Evolutionary conservation across 2,797 vertebrate genomes (phyloP), one percentile per base, ranked within the genome.

Genomic region (Fratercula arctica): DNA sequence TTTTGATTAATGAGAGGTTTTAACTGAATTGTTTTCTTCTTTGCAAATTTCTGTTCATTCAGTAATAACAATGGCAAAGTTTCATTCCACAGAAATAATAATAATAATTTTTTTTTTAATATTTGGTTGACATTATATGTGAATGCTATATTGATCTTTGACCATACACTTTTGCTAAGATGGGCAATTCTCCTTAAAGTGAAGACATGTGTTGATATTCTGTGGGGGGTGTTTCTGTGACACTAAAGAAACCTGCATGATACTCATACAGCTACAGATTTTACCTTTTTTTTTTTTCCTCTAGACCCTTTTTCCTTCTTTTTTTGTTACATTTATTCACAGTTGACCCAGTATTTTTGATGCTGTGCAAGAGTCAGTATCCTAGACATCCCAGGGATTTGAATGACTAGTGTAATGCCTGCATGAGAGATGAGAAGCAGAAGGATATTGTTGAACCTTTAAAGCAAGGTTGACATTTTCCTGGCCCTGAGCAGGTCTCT

Each of bases 391-490:
- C 95, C 67, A 96, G 94, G 96, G 96, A 97, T 97, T 97, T 98
- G 96, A 97, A 98, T 96, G 92, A 93, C 95, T 97, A 45, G 78
- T 95, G 95, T 96, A 97, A 97, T 95, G 89, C 93, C 93, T 97
- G 68, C 94, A 87, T 97, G 95, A 95, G 87, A 97, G 92, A 97
- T 97, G 93, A 97, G 96, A 97, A 97, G 96, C 81, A 96, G 90
- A 95, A 93, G 87, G 93, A 91, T 96, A 96, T 92, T 97, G 91
- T 95, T 96, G 96, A 97, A 97, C 95, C 85, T 97, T 96, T 97
- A 96, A 98, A 98, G 97, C 93, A 98, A 96, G 69, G 69, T 90
- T 98, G 95, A 97, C 95, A 95, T 97, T 98, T 97, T 97, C 69
- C 94, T 96, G 94, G 92, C 96, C 96, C 94, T 96, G 94, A 97